These are phyloP conservation scores for Thamnaconus septentrionalis DNA, from an alignment of 2,113 vertebrate species.

Conservation along the genomic window DNA sequence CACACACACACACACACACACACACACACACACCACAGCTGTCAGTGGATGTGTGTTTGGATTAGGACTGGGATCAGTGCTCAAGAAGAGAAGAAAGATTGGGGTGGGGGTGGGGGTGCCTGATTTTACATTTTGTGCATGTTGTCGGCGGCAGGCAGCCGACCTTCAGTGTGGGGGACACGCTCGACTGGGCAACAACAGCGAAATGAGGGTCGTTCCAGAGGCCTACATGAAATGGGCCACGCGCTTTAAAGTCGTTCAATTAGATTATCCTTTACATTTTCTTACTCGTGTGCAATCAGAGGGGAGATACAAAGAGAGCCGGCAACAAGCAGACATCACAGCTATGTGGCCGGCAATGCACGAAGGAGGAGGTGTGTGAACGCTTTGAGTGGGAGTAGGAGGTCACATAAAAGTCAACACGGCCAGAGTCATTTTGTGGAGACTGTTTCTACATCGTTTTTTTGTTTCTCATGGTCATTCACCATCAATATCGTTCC, in stretches of 20 bases:
- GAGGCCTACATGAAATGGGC: conserved; percentile 67
- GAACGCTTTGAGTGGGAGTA: too few species aligned
- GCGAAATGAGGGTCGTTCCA: conserved; percentile 63
- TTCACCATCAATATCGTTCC: too few species aligned
- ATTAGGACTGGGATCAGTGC: conserved; percentile 44
- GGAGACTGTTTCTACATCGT: too few species aligned
- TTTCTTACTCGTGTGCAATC: conserved; percentile 63
- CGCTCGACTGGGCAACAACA: conserved; percentile 59
- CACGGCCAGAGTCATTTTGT: too few species aligned
- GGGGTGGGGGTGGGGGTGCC: conserved; percentile 17
- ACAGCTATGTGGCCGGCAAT: conserved; percentile 10
- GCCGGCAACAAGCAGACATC: conserved; percentile 36
- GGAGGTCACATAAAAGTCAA: too few species aligned
- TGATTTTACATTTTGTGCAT: conserved; percentile 75
- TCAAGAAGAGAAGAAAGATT: conserved; percentile 8
- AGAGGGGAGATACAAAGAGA: conserved; percentile 38
- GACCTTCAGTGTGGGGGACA: conserved; percentile 71
- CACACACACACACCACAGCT: conserved; percentile 7
- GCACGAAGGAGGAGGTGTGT: not conserved
- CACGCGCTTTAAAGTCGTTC: conserved; percentile 73
- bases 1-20: too few species aligned
- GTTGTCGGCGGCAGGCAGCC: conserved; percentile 69
- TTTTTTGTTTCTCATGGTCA: too few species aligned
- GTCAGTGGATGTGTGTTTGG: conserved; percentile 30
- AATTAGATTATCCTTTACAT: conserved; percentile 77